Base-by-base conservation (phyloP, 1,140 invertebrate species). In the Conus betulinus region DNA sequence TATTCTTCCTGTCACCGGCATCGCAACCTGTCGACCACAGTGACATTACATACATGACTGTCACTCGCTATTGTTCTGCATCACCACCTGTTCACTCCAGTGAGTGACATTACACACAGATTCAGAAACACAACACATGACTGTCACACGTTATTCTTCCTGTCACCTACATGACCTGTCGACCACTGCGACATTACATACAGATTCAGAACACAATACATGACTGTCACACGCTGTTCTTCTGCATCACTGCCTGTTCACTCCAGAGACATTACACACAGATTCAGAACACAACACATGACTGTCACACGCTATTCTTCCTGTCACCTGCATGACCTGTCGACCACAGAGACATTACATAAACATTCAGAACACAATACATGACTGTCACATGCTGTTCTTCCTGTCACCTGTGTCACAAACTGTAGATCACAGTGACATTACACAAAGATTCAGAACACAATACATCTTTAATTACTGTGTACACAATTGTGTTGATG, bases 111-210 rank as follows among this genome's bases (percentile, higher is more conserved):
- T 10, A 6, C 71, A 74, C 71, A 11, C 8, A 74, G 23, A 23
- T n/a, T 15, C 25, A n/a, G 8, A n/a, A 74, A n/a, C 8, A 74
- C 23, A 74, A 11, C 23, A 74, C 6, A 6, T 97, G 96, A 55
- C 96, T 96, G 90, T 98, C 97, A 91, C 97, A 97, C 90, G 97
- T 96, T 86, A 98, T 96, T 67, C 97, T 96, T 7, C 98, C 98
- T 27, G 94, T 91, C 25, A 95, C 92, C 25, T 92, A 93, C 0
- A 95, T 86, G 87, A 95, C 95, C 95, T 96, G 89, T 57, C 13
- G 85, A 74, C 71, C 17, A n/a, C 15, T 6, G 23, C 5, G 23
- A 6, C 23, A 11, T 8, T n/a, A 74, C 15, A 15, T 11, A 74
- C 23, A n/a, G 5, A 15, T 6, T 11, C 5, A 6, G 10, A n/a